Base-by-base conservation (phyloP, 2,888 invertebrate species). In the Hemicrepidius hirtus region DNA sequence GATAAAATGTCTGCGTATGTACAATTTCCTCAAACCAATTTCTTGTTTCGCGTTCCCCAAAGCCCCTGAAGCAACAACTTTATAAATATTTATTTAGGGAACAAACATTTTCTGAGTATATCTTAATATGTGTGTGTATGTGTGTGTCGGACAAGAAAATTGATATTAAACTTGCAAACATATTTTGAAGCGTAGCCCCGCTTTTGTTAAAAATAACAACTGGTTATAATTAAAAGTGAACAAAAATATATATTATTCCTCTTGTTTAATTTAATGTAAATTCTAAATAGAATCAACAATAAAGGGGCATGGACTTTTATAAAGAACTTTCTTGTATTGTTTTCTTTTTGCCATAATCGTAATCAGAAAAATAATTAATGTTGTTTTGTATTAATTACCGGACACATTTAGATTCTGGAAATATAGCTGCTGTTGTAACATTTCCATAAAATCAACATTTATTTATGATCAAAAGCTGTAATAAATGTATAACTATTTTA, bases 41-140 rank as follows among this genome's bases (percentile, higher is more conserved):
- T 66, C 57, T 57, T 40, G 66, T 66, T 66, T 66, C 28, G 53
- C 41, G 46, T 66, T 66, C 44, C 28, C 50, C 57, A 41, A 66
- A 66, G 44, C 53, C 66, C 66, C 66, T 46, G 55, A 53, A 66
- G 66, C 66, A 66, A 57, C 55, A 66, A 66, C 66, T 57, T 66
- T 66, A 66, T 66, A 66, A 66, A 66, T 66, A 66, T 66, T 66
- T 66, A 53, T 66, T 66, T 53, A 57, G 55, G 28, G 53, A 66
- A 66, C 57, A 64, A 63, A 44, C 44, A 63, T 63, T 50, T 46
- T 64, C 64, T 37, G 50, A 46, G 37, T 64, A 50, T 46, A 64
- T 64, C 50, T 50, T 64, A 64, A 64, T 64, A 64, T 64, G 50
- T 64, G 64, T 50, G 46, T 44, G 16, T 7, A 50, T 49, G 16